Base-by-base conservation (phyloP, 1,140 invertebrate species). In the Arion vulgaris region DNA sequence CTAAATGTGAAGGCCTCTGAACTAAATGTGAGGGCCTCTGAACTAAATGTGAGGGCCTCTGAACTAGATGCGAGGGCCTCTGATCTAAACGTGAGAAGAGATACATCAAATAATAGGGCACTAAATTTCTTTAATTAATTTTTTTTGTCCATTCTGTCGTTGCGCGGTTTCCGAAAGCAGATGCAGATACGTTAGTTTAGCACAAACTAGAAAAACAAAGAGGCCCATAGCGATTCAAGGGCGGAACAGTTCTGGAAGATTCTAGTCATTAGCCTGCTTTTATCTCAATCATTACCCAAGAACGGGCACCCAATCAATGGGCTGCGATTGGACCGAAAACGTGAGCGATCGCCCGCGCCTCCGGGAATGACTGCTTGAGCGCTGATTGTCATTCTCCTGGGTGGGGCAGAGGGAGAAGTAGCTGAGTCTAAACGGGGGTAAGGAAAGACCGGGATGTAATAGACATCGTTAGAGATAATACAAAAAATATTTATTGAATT, bases 341-440 rank as follows among this genome's bases (percentile, higher is more conserved):
- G 51, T 23, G 51, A 57, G 23, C 26, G 51, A 57, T 57, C 7
- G 51, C 51, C 51, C 9, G 9, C 26, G 51, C 51, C 51, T 57
- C 51, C 26, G 26, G 51, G 51, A 57, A 11, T 57, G 5, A 57
- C 51, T 2, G 51, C 9, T 9, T 17, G 26, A 57, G 19, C 51
- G 51, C 19, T 57, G 51, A 57, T 57, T 57, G 51, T 26, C 51
- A 4, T 9, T 57, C 51, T 26, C 51, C 2, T 4, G 68, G 38
- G n/a, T 13, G 34, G n/a, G 38, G 38, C 13, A 71, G 17, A 15
- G 49, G 2, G 34, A 9, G 28, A 49, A 74, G 71, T 72, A 49
- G 51, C 51, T 79, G 53, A 75, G 69, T 81, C 57, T 76, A n/a
- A 53, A 36, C 81, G 78, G 80, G 82, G 83, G 78, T 80, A 66